Conservation (phyloP, 2,888 invertebrate genomes). For the Rapana venosa region DNA sequence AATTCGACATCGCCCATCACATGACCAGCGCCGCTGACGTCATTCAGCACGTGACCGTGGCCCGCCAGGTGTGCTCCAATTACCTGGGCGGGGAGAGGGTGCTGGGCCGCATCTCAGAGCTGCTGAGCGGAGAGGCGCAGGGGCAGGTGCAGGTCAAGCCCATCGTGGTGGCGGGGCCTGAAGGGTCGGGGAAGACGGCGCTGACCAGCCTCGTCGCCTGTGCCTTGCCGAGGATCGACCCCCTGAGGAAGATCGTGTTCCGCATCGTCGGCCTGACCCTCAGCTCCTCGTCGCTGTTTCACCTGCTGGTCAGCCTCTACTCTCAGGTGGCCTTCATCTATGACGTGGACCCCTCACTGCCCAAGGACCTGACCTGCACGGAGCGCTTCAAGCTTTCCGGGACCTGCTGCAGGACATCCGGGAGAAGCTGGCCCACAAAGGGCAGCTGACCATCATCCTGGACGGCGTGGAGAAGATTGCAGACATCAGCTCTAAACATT, state of each 20-base stretch:
- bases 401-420: constrained; percentile 42
- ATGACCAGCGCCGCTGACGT: constrained; percentile 50
- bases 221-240: constrained; percentile 39
- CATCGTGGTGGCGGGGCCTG: constrained; percentile 43
- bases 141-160: constrained; percentile 3
- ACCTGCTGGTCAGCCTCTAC: constrained; percentile 50
- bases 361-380: constrained; percentile 45
- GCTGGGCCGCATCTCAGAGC: constrained; percentile 23
- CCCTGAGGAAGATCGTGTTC: constrained; percentile 48
- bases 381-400: constrained; percentile 44
- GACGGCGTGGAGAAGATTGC: constrained; percentile 49
- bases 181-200: constrained; percentile 50
- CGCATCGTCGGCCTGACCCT: constrained; percentile 50
- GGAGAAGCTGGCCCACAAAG: constrained; percentile 33
- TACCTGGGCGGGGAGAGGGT: constrained; percentile 37
- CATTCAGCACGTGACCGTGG: constrained; percentile 51
- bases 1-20: constrained; percentile 52
- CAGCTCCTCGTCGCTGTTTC: constrained; percentile 49
- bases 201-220: constrained; percentile 47
- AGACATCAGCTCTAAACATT: constrained; percentile 45
- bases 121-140: not conserved
- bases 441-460: constrained; percentile 47
- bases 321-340: constrained; percentile 51
- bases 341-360: constrained; percentile 37
- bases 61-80: constrained; percentile 23